Base-by-base conservation (phyloP, 2,113 vertebrate genomes). In the Galbula dea region DNA sequence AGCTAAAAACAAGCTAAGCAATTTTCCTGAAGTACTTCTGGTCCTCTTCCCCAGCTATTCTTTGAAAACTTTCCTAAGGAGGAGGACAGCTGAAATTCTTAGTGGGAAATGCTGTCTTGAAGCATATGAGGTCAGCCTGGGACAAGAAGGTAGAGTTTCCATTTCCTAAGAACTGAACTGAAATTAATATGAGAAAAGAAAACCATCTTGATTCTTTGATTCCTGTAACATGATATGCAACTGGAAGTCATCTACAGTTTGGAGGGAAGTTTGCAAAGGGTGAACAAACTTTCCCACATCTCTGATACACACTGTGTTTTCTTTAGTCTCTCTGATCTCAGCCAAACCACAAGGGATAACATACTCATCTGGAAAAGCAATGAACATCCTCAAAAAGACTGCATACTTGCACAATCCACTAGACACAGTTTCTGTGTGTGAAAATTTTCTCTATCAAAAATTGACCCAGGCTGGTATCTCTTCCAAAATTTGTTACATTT, bases 301-400 rank as follows among this genome's bases (percentile, higher is more conserved):
- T 71, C 63, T 34, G 43, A 90, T 62, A 68, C 54, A 84, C 4
- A 9, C 73, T 88, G 61, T 57, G 54, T 54, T 76, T 88, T 92
- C 68, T 75, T 79, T n/a, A 73, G 55, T 84, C 58, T 37, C 86
- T 62, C 83, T 72, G 67, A 73, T 90, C 83, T 61, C 88, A 89
- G 95, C 89, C 89, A 96, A 94, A 96, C 95, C 96, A 94, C 93
- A 94, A 92, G 84, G 74, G 62, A 45, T 66, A 93, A 92, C 62
- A 85, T 26, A 83, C 32, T 63, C 90, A 94, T 93, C 77, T 95
- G 93, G 81, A 92, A 96, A 95, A 87, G 89, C 89, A 88, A 93
- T 45, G 27, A 88, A 87, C 39, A 87, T 87, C 88, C 86, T 90
- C 62, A 57, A 79, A 95, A 87, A 61, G 18, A 45, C 43, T 71